Evolutionary conservation across 2,888 invertebrate species (phyloP), one percentile per base, ranked within the genome.

Genomic region (Priocnemis perturbator): DNA sequence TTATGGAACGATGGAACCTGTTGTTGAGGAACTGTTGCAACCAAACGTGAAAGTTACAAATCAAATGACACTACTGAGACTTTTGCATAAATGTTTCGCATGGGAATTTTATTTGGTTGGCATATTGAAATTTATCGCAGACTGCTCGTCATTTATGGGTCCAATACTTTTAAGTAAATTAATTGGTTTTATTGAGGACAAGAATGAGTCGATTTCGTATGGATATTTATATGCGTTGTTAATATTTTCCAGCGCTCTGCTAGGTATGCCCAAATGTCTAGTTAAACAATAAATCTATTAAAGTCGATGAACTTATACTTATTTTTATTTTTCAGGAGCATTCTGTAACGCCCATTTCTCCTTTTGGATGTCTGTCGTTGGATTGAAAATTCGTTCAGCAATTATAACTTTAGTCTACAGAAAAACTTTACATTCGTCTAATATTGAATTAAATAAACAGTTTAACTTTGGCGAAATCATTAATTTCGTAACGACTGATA

Each of bases 401-500:
- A 91, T 98, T 47, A 93, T 98, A 0, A 94, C 96, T 4, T 93
- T 95, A 15, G 92, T 97, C 69, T 97, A 98, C 84, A 91, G 94
- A 73, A 95, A 94, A 88, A 91, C 92, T 11, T 87, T 95, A 26
- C 84, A 85, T 50, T 86, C 84, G 0, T 82, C 85, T 2, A 76
- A 83, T 82, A 65, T 83, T 83, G 76, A 89, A 83, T 79, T 89
- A 82, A 70, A 86, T 83, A 77, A 81, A 3, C 73, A 82, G 65
- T 92, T 91, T 86, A 92, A 91, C 15, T 91, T 95, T 50, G 98
- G 98, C 0, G 96, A 98, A 90, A 95, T 99, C 67, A 93, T 98
- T 0, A 99, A 99, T 90, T 96, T 97, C 81, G 97, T 99, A 96
- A 98, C 98, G 37, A 97, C 97, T 0, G 99, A 99, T 88, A 95